Percentiles rank a stretch among this genome's conserved stretches.
Conservation (phyloP, 2,797 vertebrate genomes). For the Ciconia nigra region DNA sequence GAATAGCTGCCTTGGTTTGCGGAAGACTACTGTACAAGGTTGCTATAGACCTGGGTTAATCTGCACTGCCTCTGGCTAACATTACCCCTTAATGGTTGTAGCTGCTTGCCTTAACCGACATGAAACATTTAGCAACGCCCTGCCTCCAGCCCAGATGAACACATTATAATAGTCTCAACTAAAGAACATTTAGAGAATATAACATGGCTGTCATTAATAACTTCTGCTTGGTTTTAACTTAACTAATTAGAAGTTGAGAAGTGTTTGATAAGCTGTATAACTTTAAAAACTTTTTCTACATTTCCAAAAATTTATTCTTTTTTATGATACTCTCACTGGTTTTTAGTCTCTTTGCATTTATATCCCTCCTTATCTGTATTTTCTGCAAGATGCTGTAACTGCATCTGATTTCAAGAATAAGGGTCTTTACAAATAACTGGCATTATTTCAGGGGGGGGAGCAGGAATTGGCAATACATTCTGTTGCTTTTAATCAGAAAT, state of each 20-base stretch:
- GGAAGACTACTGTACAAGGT: neutral
- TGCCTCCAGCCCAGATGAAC: neutral
- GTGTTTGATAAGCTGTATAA: neutral
- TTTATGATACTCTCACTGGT: neutral
- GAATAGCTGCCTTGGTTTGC: neutral
- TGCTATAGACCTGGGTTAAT: neutral
- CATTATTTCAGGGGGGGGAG: neutral
- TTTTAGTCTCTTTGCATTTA: neutral
- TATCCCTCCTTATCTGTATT: neutral
- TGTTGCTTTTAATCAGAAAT: slow-evolving; percentile 51
- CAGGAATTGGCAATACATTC: neutral
- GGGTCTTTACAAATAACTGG: neutral
- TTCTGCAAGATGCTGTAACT: neutral
- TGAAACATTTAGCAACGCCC: neutral
- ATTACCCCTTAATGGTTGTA: fast-evolving
- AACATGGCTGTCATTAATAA: neutral
- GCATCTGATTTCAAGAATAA: slow-evolving; percentile 12
- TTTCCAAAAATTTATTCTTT: neutral
- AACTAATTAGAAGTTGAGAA: neutral
- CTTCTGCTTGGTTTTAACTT: neutral
- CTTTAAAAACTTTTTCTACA: neutral
- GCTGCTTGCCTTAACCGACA: fast-evolving
- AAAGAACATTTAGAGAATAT: neutral
- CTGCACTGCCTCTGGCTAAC: neutral
- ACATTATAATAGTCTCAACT: no score